A percentile compares a stretch with the other conserved stretches of the same genome.
Conservation (phyloP, 2,113 vertebrate species). For the Stictonetta naevosa region DNA sequence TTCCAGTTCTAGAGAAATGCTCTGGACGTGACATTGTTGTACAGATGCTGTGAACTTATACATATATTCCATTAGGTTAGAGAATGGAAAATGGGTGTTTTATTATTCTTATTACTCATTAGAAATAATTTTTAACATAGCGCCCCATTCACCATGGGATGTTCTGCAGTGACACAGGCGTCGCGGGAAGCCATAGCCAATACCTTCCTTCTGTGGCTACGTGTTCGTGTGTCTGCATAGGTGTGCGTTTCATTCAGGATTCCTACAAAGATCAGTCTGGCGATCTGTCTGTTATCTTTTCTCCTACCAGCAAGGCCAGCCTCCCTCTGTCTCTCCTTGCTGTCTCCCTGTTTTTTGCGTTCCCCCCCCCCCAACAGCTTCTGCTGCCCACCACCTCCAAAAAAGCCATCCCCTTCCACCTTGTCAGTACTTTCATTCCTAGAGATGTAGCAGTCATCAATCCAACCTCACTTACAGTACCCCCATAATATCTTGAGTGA, state of each 20-base stretch:
- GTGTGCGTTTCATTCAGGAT: not conserved
- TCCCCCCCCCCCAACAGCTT: not conserved
- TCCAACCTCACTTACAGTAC: not conserved
- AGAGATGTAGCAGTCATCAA: not conserved
- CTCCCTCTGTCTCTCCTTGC: not conserved
- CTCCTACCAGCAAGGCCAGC: not conserved
- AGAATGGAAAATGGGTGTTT: slow-evolving; percentile 34
- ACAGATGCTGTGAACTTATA: slow-evolving; percentile 8
- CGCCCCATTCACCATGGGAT: not conserved
- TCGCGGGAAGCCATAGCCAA: not conserved
- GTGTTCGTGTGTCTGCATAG: not conserved
- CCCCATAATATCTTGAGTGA: not conserved
- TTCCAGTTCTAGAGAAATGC: slow-evolving; percentile 7
- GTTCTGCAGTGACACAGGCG: not conserved
- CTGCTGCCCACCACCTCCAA: not conserved
- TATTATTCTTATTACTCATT: slow-evolving; percentile 54
- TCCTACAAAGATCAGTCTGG: not conserved
- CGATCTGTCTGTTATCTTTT: not conserved
- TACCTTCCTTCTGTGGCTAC: not conserved
- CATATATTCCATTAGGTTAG: slow-evolving; percentile 31
- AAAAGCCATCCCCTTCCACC: not conserved
- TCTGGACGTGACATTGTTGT: not conserved
- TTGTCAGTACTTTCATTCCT: not conserved
- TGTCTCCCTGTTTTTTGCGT: not conserved
- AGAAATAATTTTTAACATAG: not conserved